Conservation (phyloP, 2,113 vertebrate genomes). For the Polypterus bichir region DNA sequence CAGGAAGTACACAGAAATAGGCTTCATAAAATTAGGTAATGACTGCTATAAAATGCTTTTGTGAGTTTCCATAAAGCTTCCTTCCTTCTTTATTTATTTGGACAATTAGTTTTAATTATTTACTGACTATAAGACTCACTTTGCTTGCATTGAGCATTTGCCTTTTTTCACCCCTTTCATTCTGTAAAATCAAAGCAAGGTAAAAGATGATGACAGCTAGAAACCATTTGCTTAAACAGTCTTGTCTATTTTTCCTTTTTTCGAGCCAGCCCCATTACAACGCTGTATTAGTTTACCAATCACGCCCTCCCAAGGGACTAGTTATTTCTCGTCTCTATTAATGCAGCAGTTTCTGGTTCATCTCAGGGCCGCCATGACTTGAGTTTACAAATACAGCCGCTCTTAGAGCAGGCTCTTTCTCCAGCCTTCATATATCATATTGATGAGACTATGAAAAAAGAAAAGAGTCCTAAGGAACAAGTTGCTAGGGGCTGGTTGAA, state of each 20-base stretch:
- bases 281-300: conserved; percentile 2
- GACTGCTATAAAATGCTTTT: too few relatives aligned
- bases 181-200: not conserved
- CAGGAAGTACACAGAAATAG: too few relatives aligned
- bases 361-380: conserved; percentile 9
- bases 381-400: conserved; percentile 15
- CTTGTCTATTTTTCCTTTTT: conserved; percentile 6
- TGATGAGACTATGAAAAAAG: conserved; percentile 9
- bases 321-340: conserved; percentile 5
- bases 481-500: not conserved
- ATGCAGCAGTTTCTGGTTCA: conserved; percentile 7
- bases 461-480: conserved; percentile 2
- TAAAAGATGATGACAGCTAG: conserved; percentile 4
- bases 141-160: too few relatives aligned
- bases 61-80: too few relatives aligned
- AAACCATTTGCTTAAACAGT: conserved; percentile 5
- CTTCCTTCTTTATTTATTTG: too few relatives aligned
- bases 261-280: conserved; percentile 3
- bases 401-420: not conserved
- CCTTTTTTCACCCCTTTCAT: not conserved
- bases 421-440: not conserved
- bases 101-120: too few relatives aligned
- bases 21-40: too few relatives aligned
- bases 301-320: conserved; percentile 1
- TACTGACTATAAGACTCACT: too few relatives aligned